Conservation (phyloP, 1,140 invertebrate genomes). For the Monomorium pharaonis region DNA sequence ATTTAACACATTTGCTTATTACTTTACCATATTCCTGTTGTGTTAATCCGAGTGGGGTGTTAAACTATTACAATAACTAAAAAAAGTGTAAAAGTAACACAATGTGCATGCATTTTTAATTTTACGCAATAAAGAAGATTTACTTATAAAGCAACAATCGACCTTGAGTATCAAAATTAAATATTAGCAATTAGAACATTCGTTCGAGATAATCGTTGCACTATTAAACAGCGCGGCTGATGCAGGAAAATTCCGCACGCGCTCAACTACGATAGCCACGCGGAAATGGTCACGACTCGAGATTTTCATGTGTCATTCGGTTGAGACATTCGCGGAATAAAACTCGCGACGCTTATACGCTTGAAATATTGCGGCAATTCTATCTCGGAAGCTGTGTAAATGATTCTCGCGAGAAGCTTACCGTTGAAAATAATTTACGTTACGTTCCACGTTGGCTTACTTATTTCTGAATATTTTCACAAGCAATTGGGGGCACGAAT, state of each 20-base stretch:
- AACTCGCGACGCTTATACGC: not conserved
- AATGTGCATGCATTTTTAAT: too few species aligned
- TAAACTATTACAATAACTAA: too few species aligned
- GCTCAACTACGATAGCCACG: slow-evolving; percentile 29
- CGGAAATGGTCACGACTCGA: slow-evolving; percentile 54
- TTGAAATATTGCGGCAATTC: not conserved
- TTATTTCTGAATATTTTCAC: not conserved
- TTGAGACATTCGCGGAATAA: not conserved
- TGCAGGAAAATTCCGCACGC: slow-evolving; percentile 45
- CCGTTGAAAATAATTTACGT: not conserved
- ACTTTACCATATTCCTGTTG: too few species aligned
- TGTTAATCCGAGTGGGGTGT: too few species aligned
- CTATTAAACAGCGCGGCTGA: slow-evolving; percentile 44
- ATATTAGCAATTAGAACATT: not conserved
- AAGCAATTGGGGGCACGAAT: not conserved
- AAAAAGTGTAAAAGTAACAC: too few species aligned
- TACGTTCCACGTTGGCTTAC: not conserved
- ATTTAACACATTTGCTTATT: too few species aligned
- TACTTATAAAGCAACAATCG: not conserved
- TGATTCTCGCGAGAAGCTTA: not conserved
- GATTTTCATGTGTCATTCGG: slow-evolving; percentile 57
- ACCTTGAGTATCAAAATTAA: not conserved
- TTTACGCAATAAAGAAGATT: not conserved
- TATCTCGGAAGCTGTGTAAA: not conserved
- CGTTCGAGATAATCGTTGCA: not conserved